Evolutionary conservation across 2,888 invertebrate species (phyloP).

Genomic region (Oscheius sp.): DNA sequence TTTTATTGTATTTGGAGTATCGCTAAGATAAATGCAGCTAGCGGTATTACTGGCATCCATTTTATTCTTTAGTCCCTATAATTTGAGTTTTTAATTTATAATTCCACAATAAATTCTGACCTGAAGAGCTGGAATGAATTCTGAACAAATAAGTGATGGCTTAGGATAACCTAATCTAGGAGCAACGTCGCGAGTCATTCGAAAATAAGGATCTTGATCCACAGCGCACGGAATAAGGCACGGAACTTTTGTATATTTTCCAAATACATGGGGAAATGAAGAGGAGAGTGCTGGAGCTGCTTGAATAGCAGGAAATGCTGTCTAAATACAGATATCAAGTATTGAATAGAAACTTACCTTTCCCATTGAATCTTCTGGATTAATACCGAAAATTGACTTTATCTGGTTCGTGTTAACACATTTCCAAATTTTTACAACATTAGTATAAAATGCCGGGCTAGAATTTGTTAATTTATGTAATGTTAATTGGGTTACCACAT

Average conservation of each 20-base stretch:
- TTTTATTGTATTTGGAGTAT: slow-evolving; percentile 92
- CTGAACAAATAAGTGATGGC: slow-evolving; percentile 82
- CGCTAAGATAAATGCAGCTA: slow-evolving; percentile 92
- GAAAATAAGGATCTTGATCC: slow-evolving; percentile 98
- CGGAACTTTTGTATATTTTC: slow-evolving; percentile 79
- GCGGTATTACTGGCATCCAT: slow-evolving; percentile 96
- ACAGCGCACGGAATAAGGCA: slow-evolving; percentile 96
- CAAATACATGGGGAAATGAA: slow-evolving; percentile 71
- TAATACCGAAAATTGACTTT: slow-evolving; percentile 96
- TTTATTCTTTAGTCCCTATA: slow-evolving; percentile 90
- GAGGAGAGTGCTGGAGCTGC: slow-evolving; percentile 82
- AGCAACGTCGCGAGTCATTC: slow-evolving; percentile 98
- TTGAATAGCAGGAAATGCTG: slow-evolving; percentile 90
- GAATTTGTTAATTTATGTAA: slow-evolving; percentile 44
- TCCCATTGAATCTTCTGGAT: slow-evolving; percentile 92
- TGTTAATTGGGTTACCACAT: slow-evolving; percentile 81
- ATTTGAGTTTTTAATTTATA: neutral
- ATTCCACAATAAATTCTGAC: slow-evolving; percentile 36
- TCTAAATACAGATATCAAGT: slow-evolving; percentile 16
- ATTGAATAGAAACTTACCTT: slow-evolving; percentile 74
- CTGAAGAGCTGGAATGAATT: slow-evolving; percentile 91
- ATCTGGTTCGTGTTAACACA: slow-evolving; percentile 96
- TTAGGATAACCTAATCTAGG: slow-evolving; percentile 87
- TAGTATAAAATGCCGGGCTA: slow-evolving; percentile 90
- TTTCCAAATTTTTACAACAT: slow-evolving; percentile 89